Evolutionary conservation across 1,140 invertebrate genomes (phyloP).

Genomic region (Drosophila repletoides): DNA sequence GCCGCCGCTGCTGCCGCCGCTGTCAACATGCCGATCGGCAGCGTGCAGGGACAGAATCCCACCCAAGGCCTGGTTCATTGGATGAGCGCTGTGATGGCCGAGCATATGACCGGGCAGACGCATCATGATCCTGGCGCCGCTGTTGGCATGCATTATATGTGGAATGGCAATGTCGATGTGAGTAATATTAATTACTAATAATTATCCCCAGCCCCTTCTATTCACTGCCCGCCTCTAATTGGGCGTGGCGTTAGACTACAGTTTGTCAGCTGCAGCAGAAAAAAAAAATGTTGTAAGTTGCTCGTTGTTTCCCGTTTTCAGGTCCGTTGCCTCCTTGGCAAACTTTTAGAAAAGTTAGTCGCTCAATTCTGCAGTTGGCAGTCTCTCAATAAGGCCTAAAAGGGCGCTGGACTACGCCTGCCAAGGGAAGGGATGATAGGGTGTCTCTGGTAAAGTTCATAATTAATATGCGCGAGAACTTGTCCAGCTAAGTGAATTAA

Average conservation of each 20-base stretch:
- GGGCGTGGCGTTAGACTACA: background rate
- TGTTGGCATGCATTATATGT: slow-evolving; percentile 87
- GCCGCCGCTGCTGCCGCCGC: slow-evolving; percentile 53
- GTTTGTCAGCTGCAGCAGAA: background rate
- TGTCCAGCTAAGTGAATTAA: slow-evolving; percentile 58
- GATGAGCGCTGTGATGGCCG: slow-evolving; percentile 92
- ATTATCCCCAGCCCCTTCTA: background rate
- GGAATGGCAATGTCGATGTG: slow-evolving; percentile 86
- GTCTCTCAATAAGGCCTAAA: background rate
- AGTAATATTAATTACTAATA: slow-evolving; percentile 71
- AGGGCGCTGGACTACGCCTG: slow-evolving; percentile 13
- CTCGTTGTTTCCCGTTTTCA: background rate
- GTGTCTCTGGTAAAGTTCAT: slow-evolving; percentile 15
- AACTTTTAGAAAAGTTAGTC: slow-evolving; percentile 19
- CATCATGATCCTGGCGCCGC: slow-evolving; percentile 85
- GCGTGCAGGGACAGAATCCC: slow-evolving; percentile 85
- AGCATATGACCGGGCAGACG: slow-evolving; percentile 88
- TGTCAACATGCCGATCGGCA: slow-evolving; percentile 80
- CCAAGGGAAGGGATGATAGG: background rate
- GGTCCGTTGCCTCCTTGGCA: background rate
- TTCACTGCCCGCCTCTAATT: too few species aligned
- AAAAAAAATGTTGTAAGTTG: background rate
- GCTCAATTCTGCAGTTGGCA: slow-evolving; percentile 18
- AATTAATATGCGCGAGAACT: slow-evolving; percentile 62
- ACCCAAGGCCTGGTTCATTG: slow-evolving; percentile 90